A percentile compares a stretch with the other conserved stretches of the same genome.
phyloP scores from a whole-genome alignment of 1,140 invertebrate species.

The Neoseiulus cucumeris region DNA sequence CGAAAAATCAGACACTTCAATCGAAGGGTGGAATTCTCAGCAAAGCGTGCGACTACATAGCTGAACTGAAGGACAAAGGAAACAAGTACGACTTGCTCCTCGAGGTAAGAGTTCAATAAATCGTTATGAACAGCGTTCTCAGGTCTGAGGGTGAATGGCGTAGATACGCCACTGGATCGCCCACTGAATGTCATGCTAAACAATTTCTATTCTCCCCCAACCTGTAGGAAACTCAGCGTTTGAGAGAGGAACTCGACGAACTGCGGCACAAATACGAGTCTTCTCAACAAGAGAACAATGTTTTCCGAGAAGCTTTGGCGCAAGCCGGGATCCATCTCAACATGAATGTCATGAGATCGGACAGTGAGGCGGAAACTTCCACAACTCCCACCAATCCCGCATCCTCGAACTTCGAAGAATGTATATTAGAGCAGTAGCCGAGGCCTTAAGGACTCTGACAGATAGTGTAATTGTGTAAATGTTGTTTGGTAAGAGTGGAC shows the following conservation, averaged over 20 bases:
- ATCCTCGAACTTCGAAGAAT: not conserved
- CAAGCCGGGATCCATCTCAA: not conserved
- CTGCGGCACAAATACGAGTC: not conserved
- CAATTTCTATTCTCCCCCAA: not conserved
- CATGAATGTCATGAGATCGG: not conserved
- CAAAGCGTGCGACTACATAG: slow-evolving; percentile 88
- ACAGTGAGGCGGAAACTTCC: not conserved
- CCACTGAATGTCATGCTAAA: not conserved
- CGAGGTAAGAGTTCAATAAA: not conserved
- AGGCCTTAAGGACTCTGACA: not conserved
- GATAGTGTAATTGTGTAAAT: slow-evolving; percentile 16
- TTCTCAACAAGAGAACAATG: not conserved
- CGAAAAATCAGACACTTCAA: slow-evolving; percentile 27
- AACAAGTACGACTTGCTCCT: not conserved
- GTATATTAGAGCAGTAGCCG: slow-evolving; percentile 3
- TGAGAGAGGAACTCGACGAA: not conserved
- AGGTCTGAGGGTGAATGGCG: not conserved
- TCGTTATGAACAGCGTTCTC: not conserved
- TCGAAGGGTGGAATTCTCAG: slow-evolving; percentile 89
- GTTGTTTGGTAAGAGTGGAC: slow-evolving; percentile 20
- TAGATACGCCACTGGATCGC: too few species aligned
- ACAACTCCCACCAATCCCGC: not conserved
- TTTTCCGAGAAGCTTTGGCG: not conserved
- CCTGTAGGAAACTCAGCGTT: not conserved
- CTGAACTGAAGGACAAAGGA: slow-evolving; percentile 38